Evolutionary conservation across 1,140 invertebrate species (phyloP), one percentile per base, ranked within the genome.

Genomic region (Scaptomyza pallida): DNA sequence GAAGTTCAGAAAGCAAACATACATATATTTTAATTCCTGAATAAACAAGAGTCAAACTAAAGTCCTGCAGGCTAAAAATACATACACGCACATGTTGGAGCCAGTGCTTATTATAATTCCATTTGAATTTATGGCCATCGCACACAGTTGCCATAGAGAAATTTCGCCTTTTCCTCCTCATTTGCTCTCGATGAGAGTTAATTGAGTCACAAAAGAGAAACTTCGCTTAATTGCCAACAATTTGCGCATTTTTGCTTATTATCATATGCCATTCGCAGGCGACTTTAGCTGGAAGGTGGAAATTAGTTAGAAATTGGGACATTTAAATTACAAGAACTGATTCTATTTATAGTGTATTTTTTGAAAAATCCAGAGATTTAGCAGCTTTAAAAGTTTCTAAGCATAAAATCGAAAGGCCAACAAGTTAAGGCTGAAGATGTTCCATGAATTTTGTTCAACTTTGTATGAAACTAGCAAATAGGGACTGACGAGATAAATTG

Each of bases 161-260:
- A 30, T 60, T 56, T n/a, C n/a, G 54, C 45, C 37, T 50, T 70
- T 64, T 51, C n/a, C n/a, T n/a, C n/a, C n/a, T n/a, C n/a, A n/a
- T n/a, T n/a, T n/a, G n/a, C n/a, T n/a, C 64, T 86, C 57, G 65
- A 72, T 59, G 61, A 33, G 54, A 67, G 35, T 75, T 85, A 85
- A 86, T 85, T 86, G 73, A 61, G 44, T 40, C 55, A 23, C 69
- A 81, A 40, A 44, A 41, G 15, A 45, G 57, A n/a, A n/a, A n/a
- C 19, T 44, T 17, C 15, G 33, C 51, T 86, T 80, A 80, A 85
- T 81, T 74, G 77, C 69, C 77, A 48, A 62, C 77, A 78, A 72
- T 73, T 68, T 71, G 48, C 54, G 26, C 9, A 35, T 35, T 35
- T 35, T 12, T 33, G 5, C 5, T 16, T 35, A 50, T 40, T 64